Percentiles rank a stretch among this genome's conserved stretches.
phyloP scores from a whole-genome alignment of 1,140 invertebrate genomes.

The Eubasilissa regina region DNA sequence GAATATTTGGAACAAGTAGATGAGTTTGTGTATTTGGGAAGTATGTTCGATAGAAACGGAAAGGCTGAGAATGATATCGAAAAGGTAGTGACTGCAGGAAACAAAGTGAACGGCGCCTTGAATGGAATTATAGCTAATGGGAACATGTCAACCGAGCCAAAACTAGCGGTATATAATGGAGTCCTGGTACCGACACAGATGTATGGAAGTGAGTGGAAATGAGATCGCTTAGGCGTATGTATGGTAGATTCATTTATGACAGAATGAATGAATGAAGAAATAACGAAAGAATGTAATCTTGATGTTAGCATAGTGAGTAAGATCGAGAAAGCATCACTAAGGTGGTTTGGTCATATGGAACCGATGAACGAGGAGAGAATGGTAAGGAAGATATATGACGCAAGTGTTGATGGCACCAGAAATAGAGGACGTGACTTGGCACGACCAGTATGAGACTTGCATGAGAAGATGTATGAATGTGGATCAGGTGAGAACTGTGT shows the following conservation, averaged over 20 bases:
- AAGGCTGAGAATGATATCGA: too few species aligned
- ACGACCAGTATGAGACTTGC: background rate
- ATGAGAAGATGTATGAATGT: conserved; percentile 25
- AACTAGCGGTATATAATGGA: too few species aligned
- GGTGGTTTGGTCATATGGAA: background rate
- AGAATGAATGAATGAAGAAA: background rate
- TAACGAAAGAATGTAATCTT: background rate
- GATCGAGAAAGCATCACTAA: background rate
- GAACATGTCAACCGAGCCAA: too few species aligned
- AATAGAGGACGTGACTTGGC: background rate
- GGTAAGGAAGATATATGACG: background rate
- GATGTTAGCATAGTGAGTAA: background rate
- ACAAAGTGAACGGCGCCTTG: too few species aligned
- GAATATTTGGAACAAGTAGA: too few species aligned
- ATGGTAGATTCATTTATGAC: background rate
- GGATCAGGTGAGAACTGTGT: background rate
- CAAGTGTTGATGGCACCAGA: background rate
- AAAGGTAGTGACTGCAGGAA: too few species aligned
- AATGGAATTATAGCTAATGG: too few species aligned
- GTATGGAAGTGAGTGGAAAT: too few species aligned
- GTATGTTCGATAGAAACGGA: too few species aligned
- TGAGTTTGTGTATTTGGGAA: too few species aligned
- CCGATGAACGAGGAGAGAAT: background rate
- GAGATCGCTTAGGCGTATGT: background rate
- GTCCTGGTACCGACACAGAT: too few species aligned